These are phyloP conservation scores for Euclidia mi DNA, from an alignment of 2,888 invertebrate species.

Conservation along the genomic window DNA sequence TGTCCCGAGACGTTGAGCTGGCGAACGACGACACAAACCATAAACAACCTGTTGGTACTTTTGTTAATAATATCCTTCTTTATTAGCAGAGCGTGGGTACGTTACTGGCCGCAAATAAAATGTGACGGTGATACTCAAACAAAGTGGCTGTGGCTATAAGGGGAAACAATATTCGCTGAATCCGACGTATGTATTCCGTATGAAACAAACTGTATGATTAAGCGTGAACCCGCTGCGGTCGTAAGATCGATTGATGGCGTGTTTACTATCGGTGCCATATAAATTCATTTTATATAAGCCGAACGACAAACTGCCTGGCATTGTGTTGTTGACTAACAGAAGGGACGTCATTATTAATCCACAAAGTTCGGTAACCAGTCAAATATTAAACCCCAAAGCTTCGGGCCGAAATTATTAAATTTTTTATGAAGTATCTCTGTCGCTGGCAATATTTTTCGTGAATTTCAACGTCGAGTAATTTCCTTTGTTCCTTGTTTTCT, in stretches of 20 bases:
- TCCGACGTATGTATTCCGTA: conserved; percentile 6
- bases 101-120: conserved; percentile 9
- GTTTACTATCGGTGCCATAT: conserved; percentile 2
- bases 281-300: conserved; percentile 32
- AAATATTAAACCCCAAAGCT: conserved; percentile 28
- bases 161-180: conserved; percentile 9
- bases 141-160: conserved; percentile 5
- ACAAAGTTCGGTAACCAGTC: conserved; percentile 19
- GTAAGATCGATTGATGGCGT: background rate
- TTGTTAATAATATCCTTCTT: conserved; percentile 54
- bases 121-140: conserved; percentile 4
- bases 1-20: conserved; percentile 82
- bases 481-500: conserved; percentile 3
- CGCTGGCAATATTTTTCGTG: background rate
- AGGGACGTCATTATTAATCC: conserved; percentile 32
- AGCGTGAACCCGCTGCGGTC: background rate
- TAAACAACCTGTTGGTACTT: conserved; percentile 83
- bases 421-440: conserved; percentile 23
- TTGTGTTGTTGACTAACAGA: conserved; percentile 21
- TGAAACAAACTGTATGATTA: conserved; percentile 28
- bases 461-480: background rate
- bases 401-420: conserved; percentile 21
- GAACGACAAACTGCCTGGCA: conserved; percentile 28
- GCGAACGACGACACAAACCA: conserved; percentile 79
- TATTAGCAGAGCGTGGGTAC: conserved; percentile 7